Percentiles rank a stretch among this genome's conserved stretches.
phyloP scores from a whole-genome alignment of 2,888 invertebrate species.

The Melieria crassipennis region DNA sequence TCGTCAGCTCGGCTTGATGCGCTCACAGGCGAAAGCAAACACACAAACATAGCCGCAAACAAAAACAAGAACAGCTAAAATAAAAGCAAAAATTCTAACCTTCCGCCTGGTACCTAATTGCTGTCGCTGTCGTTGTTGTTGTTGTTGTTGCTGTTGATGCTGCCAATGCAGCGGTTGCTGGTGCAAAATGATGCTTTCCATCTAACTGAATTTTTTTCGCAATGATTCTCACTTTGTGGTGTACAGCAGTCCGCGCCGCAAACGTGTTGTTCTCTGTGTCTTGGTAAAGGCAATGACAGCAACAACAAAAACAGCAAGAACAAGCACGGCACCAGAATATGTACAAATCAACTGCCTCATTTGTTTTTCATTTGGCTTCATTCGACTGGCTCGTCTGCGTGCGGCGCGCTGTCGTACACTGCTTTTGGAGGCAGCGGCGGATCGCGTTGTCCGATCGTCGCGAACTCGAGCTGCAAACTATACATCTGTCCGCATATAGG shows the following conservation, averaged over 20 bases:
- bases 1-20: neutral
- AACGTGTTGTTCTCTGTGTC: too few species aligned
- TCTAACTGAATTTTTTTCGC: constrained; percentile 22
- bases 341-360: too few species aligned
- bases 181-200: constrained; percentile 32
- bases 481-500: constrained; percentile 11
- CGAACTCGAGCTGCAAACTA: constrained; percentile 8
- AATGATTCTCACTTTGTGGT: neutral
- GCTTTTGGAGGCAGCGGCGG: neutral
- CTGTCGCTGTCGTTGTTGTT: too few species aligned
- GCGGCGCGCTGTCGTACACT: neutral
- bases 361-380: neutral
- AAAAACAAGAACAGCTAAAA: neutral
- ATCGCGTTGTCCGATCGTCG: neutral
- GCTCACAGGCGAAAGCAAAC: neutral
- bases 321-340: too few species aligned
- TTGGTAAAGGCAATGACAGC: too few species aligned
- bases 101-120: constrained; percentile 5
- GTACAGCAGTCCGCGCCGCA: too few species aligned
- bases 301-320: too few species aligned
- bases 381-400: neutral
- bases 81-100: constrained; percentile 16
- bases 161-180: neutral
- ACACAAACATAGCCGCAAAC: neutral
- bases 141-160: too few species aligned